phyloP scores from a whole-genome alignment of 1,140 invertebrate species.

The Drosophila punjabiensis region DNA sequence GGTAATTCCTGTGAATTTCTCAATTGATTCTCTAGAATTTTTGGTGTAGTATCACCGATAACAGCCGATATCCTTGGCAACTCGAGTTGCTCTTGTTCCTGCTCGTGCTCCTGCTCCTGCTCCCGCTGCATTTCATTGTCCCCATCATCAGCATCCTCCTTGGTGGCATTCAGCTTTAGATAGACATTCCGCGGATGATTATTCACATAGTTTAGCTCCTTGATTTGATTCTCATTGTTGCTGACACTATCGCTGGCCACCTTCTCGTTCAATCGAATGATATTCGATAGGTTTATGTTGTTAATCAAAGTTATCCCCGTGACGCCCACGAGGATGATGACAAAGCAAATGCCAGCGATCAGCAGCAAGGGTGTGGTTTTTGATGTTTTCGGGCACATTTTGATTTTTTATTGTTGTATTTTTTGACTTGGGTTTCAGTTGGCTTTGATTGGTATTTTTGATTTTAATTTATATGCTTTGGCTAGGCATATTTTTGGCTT shows the following conservation, averaged over 20 bases:
- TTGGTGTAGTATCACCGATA: constrained; percentile 18
- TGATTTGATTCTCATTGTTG: constrained; percentile 76
- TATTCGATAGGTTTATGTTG: constrained; percentile 82
- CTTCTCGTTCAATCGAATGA: constrained; percentile 82
- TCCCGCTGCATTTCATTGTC: constrained; percentile 10
- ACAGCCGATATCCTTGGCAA: constrained; percentile 52
- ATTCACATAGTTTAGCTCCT: constrained; percentile 77
- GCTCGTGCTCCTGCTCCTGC: constrained; percentile 23
- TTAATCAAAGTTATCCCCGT: constrained; percentile 82
- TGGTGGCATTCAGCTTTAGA: constrained; percentile 38
- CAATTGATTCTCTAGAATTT: constrained; percentile 25
- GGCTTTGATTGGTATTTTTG: constrained; percentile 1
- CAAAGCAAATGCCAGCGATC: constrained; percentile 77
- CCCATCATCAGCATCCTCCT: background rate
- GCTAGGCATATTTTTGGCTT: background rate
- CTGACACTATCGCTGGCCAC: constrained; percentile 83
- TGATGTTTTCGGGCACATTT: constrained; percentile 77
- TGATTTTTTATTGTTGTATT: constrained; percentile 21
- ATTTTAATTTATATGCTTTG: background rate
- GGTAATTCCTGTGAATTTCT: constrained; percentile 1
- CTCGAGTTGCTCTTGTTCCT: constrained; percentile 36
- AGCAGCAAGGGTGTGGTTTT: constrained; percentile 77
- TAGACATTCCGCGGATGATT: constrained; percentile 76
- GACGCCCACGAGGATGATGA: constrained; percentile 77
- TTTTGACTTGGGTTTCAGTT: constrained; percentile 7